phyloP scores from a whole-genome alignment of 2,797 vertebrate genomes.

The Rhinoraja longicauda region DNA sequence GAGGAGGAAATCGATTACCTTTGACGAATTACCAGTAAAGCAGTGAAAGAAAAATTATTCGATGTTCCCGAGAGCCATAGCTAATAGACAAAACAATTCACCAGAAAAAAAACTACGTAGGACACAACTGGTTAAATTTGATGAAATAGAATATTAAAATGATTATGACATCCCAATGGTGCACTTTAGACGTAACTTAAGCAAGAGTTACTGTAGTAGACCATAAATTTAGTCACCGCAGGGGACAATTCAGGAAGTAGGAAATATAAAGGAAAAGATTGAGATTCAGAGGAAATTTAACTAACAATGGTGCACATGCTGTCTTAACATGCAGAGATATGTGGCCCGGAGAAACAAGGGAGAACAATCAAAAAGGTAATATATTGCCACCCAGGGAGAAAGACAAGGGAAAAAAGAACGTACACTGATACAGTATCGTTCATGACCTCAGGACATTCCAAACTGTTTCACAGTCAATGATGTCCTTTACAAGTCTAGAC shows the following conservation, averaged over 20 bases:
- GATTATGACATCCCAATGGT: background rate
- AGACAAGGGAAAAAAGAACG: background rate
- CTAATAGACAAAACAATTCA: background rate
- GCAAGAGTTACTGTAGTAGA: background rate
- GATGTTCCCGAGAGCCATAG: background rate
- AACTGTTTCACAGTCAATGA: background rate
- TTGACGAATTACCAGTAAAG: background rate
- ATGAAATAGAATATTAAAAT: background rate
- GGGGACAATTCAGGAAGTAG: background rate
- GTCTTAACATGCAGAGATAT: background rate
- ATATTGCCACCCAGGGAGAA: constrained; percentile 19
- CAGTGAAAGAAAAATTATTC: background rate
- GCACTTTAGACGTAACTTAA: background rate
- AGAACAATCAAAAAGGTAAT: constrained; percentile 10
- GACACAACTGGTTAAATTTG: background rate
- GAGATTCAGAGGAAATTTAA: background rate
- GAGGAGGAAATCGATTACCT: background rate
- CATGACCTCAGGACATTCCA: constrained; percentile 28
- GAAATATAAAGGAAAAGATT: background rate
- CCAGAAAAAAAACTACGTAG: background rate
- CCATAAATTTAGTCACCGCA: background rate
- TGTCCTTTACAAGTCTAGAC: background rate
- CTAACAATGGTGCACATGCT: background rate
- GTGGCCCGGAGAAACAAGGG: background rate
- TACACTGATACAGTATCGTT: background rate